Evolutionary conservation across 2,888 invertebrate genomes (phyloP), one percentile per base, ranked within the genome.

Genomic region (Erebia aethiops): DNA sequence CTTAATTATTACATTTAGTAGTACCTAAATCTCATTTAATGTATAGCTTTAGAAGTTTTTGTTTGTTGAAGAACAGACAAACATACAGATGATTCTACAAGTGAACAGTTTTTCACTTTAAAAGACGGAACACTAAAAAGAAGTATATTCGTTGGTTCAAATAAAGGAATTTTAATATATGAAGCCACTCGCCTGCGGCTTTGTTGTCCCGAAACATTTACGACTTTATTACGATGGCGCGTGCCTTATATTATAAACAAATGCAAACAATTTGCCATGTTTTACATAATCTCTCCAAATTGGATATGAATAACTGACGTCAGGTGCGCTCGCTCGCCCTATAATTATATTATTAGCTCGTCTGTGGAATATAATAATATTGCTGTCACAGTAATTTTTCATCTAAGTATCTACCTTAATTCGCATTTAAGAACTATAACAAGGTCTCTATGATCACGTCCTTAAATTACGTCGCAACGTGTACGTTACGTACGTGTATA

Each of bases 261-360:
- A 84, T 79, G 81, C 80, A 84, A 85, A 86, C 87, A 87, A 87
- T 87, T 86, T 80, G 76, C 77, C 80, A 77, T 82, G 82, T 84
- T 86, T 85, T 84, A 84, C 87, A 87, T 89, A 87, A 90, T 87
- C 87, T 85, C 82, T 81, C 81, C 79, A 85, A 88, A 89, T 89
- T 89, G 86, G 84, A 84, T 75, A 74, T 71, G 72, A 74, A 75
- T 73, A 75, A 76, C 72, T 66, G 69, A 70, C 70, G 73, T 70
- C 68, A 73, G 76, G 72, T 76, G 72, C 56, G 64, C 60, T 63
- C 57, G 61, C 67, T 71, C 57, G 11, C 62, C 72, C 60, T 70
- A 68, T 65, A 63, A 66, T 69, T 57, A 63, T 68, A 51, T 18
- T 52, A 46, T 43, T 60, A 51, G n/a, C 11, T 64, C 16, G n/a